Evolutionary conservation across 2,113 vertebrate species (phyloP).

Genomic region (Sclerurus mexicanus): DNA sequence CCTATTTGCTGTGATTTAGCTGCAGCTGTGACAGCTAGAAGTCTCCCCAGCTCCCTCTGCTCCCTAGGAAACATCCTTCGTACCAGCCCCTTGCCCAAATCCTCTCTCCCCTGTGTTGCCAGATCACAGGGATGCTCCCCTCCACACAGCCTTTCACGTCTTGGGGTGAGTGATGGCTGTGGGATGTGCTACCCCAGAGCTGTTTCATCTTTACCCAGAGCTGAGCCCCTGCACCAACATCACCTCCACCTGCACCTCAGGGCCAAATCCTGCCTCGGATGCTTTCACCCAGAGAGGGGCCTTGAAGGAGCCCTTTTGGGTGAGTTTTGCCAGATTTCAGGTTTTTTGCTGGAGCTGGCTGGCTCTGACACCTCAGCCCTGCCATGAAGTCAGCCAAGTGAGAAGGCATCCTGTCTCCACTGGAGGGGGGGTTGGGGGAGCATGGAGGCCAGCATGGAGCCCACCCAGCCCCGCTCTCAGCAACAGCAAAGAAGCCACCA

Average conservation of each 20-base stretch:
- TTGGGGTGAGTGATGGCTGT: neutral
- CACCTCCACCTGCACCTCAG: rapidly evolving
- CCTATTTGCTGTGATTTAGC: conserved; percentile 61
- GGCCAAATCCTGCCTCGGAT: neutral
- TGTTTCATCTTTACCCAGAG: neutral
- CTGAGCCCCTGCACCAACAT: neutral
- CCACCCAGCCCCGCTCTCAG: neutral
- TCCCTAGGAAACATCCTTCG: neutral
- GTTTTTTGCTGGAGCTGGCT: neutral
- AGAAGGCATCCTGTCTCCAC: neutral
- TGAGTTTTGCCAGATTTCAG: neutral
- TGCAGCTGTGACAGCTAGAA: conserved; percentile 50
- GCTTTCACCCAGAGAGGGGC: neutral
- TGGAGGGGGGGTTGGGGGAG: neutral
- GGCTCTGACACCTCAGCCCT: neutral
- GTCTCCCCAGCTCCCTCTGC: neutral
- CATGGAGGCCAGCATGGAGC: neutral
- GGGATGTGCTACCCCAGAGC: neutral
- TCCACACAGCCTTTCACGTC: rapidly evolving
- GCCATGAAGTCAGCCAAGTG: neutral
- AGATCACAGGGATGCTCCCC: neutral
- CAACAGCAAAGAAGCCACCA: neutral
- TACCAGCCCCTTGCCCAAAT: neutral
- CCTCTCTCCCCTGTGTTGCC: neutral
- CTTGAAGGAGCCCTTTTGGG: neutral